phyloP scores from a whole-genome alignment of 2,888 invertebrate species.

The Augochlorella aurata region DNA sequence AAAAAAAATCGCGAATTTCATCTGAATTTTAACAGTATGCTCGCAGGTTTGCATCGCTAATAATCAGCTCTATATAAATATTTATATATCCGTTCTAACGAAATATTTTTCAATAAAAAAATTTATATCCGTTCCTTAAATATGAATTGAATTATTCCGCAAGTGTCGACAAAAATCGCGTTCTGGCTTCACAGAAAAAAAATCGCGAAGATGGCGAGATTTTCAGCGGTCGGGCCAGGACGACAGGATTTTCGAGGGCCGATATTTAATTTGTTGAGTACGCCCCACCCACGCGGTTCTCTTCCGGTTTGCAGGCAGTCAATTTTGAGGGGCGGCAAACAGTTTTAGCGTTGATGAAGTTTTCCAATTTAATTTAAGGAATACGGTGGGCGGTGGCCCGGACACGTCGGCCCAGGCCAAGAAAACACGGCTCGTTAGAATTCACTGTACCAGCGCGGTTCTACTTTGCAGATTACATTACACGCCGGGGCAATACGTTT shows the following conservation, averaged over 20 bases:
- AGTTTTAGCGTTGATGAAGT: conserved; percentile 30
- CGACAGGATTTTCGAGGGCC: neutral
- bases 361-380: conserved; percentile 37
- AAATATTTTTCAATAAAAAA: no score
- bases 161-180: no score
- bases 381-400: neutral
- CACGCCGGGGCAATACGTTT: conserved; percentile 21
- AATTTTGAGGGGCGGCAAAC: conserved; percentile 31
- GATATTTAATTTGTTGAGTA: conserved; percentile 28
- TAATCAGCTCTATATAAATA: no score
- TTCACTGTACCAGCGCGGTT: neutral
- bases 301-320: neutral
- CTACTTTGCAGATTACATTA: conserved; percentile 26
- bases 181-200: no score
- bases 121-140: no score
- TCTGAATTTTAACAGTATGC: neutral
- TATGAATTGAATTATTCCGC: no score
- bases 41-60: no score
- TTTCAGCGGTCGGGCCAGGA: no score
- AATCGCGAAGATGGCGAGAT: no score
- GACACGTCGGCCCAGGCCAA: neutral
- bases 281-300: neutral
- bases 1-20: neutral
- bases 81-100: no score
- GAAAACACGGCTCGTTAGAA: conserved; percentile 15